phyloP scores from a whole-genome alignment of 2,797 vertebrate genomes.

The Huso huso region DNA sequence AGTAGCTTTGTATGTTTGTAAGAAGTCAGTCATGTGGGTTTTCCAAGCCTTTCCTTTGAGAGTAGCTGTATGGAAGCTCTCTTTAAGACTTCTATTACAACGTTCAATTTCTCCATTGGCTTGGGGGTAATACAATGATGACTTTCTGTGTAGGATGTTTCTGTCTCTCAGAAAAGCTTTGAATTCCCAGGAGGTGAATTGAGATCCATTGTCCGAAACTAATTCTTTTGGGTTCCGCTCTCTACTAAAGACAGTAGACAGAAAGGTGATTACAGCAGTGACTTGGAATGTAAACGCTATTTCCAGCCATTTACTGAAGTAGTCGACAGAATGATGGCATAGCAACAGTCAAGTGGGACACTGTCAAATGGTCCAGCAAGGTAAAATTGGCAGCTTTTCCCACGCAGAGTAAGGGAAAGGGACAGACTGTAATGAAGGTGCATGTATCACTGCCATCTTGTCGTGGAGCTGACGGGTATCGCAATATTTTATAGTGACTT shows the following conservation, averaged over 20 bases:
- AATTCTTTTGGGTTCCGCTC: neutral
- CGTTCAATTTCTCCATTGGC: neutral
- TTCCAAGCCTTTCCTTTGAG: neutral
- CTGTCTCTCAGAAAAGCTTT: neutral
- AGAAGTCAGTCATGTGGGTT: neutral
- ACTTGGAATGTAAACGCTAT: neutral
- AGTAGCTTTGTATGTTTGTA: neutral
- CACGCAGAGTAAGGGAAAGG: neutral
- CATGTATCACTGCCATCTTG: too few relatives aligned
- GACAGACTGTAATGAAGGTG: too few relatives aligned
- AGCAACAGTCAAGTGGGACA: neutral
- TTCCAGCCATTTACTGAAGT: neutral
- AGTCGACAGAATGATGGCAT: neutral
- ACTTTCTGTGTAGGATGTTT: neutral
- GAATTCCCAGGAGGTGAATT: neutral
- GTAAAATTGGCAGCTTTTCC: neutral
- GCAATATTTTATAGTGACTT: too few relatives aligned
- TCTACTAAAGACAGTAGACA: neutral
- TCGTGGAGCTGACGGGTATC: too few relatives aligned
- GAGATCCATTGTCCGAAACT: neutral
- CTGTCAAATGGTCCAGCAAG: neutral
- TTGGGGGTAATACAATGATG: neutral
- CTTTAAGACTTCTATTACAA: neutral
- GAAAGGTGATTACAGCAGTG: neutral
- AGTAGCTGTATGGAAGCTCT: neutral